Percentiles rank a stretch among this genome's conserved stretches.
Conservation (phyloP, 2,797 vertebrate genomes). For the Myotis daubentonii region DNA sequence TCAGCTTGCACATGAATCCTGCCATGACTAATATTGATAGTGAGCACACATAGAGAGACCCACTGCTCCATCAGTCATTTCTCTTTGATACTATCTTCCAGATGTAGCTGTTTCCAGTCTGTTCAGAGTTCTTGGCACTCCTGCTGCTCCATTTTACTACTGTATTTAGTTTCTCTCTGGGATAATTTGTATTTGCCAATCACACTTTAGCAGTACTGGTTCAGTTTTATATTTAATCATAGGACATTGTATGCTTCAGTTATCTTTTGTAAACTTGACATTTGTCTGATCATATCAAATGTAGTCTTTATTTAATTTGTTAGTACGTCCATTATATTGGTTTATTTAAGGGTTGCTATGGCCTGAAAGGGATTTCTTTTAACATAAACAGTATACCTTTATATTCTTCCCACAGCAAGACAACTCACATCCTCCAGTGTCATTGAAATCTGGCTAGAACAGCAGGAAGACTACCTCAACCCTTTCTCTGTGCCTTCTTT, state of each 20-base stretch:
- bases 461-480: neutral
- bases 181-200: neutral
- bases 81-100: conserved; percentile 36
- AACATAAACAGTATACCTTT: neutral
- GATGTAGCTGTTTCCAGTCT: conserved; percentile 34
- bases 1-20: conserved; percentile 62
- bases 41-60: neutral
- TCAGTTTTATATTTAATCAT: conserved; percentile 62
- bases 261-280: conserved; percentile 6
- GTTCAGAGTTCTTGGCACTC: conserved; percentile 26
- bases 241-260: conserved; percentile 14
- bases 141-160: conserved; percentile 38
- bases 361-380: neutral
- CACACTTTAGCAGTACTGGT: neutral
- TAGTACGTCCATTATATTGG: neutral
- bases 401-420: neutral
- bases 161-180: conserved; percentile 48
- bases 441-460: conserved; percentile 15
- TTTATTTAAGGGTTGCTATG: conserved; percentile 11
- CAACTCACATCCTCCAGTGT: neutral
- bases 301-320: conserved; percentile 10
- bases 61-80: conserved; percentile 28
- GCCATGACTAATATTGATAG: neutral
- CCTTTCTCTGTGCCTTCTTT: neutral
- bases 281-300: conserved; percentile 19